phyloP scores from a whole-genome alignment of 2,888 invertebrate genomes.

The Alsophila aescularia region DNA sequence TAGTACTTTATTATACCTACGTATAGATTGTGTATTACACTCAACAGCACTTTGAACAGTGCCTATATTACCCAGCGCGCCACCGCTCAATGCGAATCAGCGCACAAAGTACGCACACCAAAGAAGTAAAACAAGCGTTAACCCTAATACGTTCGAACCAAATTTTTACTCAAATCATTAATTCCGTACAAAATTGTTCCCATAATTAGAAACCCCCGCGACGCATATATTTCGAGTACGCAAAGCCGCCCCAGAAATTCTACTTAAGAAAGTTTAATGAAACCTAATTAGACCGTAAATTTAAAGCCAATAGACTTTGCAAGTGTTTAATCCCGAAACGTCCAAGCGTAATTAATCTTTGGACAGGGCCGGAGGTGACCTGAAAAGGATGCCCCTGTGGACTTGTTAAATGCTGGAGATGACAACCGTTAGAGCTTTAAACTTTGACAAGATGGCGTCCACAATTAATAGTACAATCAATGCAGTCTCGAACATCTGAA shows the following conservation, averaged over 20 bases:
- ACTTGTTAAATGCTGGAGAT: not conserved
- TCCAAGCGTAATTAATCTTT: conserved; percentile 56
- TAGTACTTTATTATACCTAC: too few relatives aligned
- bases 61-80: too few relatives aligned
- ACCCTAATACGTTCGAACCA: conserved; percentile 17
- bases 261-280: conserved; percentile 49
- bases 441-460: not conserved
- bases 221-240: conserved; percentile 32
- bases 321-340: conserved; percentile 57
- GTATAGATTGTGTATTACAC: too few relatives aligned
- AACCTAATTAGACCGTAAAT: conserved; percentile 63
- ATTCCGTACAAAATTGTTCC: conserved; percentile 22
- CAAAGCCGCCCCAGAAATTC: conserved; percentile 29
- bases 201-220: conserved; percentile 30
- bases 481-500: too few relatives aligned
- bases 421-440: conserved; percentile 3
- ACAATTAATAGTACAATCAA: too few relatives aligned
- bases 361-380: conserved; percentile 36
- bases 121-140: conserved; percentile 19
- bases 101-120: not conserved
- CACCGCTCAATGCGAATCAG: not conserved
- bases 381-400: conserved; percentile 9
- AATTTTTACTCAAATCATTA: conserved; percentile 23
- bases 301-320: conserved; percentile 61
- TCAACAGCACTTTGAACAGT: too few relatives aligned